Evolutionary conservation across 2,797 vertebrate species (phyloP).

Genomic region (Poecilia picta): DNA sequence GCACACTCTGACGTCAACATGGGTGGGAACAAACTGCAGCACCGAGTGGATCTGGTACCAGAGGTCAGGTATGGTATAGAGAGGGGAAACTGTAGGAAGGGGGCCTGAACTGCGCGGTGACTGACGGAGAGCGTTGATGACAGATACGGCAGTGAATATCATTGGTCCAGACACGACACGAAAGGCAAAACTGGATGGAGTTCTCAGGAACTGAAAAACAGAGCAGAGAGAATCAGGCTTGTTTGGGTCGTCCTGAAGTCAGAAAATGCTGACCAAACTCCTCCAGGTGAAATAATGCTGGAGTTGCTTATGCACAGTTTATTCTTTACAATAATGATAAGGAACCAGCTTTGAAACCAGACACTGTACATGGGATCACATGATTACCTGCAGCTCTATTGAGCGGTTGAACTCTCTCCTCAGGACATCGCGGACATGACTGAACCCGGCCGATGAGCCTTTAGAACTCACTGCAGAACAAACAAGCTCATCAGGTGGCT

Average conservation of each 20-base stretch:
- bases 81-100: slow-evolving; percentile 81
- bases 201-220: slow-evolving; percentile 85
- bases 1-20: slow-evolving; percentile 88
- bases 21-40: slow-evolving; percentile 94
- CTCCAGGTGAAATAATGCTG: neutral
- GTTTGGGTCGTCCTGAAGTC: neutral
- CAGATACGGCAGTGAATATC: slow-evolving; percentile 91
- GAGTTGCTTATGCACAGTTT: neutral
- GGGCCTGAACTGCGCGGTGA: slow-evolving; percentile 72
- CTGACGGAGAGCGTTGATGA: slow-evolving; percentile 89
- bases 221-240: neutral
- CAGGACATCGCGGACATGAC: slow-evolving; percentile 87
- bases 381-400: slow-evolving; percentile 90
- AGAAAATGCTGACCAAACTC: neutral
- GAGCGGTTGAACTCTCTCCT: slow-evolving; percentile 88
- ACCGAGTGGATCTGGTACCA: slow-evolving; percentile 91
- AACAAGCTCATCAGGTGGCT: slow-evolving; percentile 18
- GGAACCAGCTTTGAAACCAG: neutral
- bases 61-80: slow-evolving; percentile 84
- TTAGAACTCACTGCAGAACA: slow-evolving; percentile 83
- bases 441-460: slow-evolving; percentile 85
- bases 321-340: neutral
- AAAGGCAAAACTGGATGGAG: slow-evolving; percentile 89
- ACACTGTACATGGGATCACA: neutral
- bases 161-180: slow-evolving; percentile 90